Base-by-base conservation (phyloP, 2,113 vertebrate genomes). In the Leiothrix lutea region DNA sequence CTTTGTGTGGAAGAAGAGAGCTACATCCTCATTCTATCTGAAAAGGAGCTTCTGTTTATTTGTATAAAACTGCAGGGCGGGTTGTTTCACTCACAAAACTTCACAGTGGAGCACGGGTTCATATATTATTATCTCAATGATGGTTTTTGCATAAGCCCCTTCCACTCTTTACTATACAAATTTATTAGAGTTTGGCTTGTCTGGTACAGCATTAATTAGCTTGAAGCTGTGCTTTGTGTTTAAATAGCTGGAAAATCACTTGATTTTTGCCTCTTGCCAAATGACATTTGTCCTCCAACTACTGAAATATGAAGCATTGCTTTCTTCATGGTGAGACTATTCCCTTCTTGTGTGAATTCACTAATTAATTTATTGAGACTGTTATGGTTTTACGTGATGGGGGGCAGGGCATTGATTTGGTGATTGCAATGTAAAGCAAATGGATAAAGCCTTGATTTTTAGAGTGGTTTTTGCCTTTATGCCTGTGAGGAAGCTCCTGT, bases 191-290 rank as follows among this genome's bases (percentile, higher is more conserved):
- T 95, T 97, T 95, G 58, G 82, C 82, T 96, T 26, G 25, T 90
- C 92, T 94, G 36, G 71, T 91, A 92, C 64, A 89, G 66, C 75
- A 91, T 81, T 80, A 92, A 85, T 97, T 96, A 97, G 75, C 92
- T 94, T 72, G 97, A 96, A 98, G 96, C 97, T 97, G 96, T 92
- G 58, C 42, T 95, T 90, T 88, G 80, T 96, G 94, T 92, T 97
- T 92, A 97, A 97, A 94, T 94, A 97, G 88, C 95, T 97, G 93
- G 95, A 96, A 97, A 97, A 97, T 97, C 88, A 94, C 95, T 97
- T 96, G 80, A 89, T 92, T 93, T 96, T 95, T 92, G 67, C 89
- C 57, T 92, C 89, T 90, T 92, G 91, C 92, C 90, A 96, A 94
- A 70, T 95, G 86, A 72, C 24, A 38, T 93, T 97, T 95, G 72